These are phyloP conservation scores for Ethmia dodecea DNA, from an alignment of 2,888 invertebrate genomes.

Conservation along the genomic window DNA sequence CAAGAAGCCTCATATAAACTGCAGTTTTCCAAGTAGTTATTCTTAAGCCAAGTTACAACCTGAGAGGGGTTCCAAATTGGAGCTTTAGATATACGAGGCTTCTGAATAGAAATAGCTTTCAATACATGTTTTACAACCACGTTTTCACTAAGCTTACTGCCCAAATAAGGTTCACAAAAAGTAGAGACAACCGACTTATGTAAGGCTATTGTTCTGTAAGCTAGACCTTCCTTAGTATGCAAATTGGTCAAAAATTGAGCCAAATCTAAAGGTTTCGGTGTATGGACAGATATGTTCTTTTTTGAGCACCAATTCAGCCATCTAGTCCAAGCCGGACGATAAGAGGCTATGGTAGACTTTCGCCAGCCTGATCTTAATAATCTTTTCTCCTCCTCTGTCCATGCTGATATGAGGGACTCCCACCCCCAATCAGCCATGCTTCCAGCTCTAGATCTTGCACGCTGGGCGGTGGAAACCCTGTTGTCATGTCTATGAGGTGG, in stretches of 20 bases:
- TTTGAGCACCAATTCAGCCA: slow-evolving; percentile 13
- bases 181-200: slow-evolving; percentile 8
- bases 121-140: slow-evolving; percentile 5
- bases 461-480: slow-evolving; percentile 11
- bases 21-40: slow-evolving; percentile 4
- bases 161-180: neutral
- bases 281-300: slow-evolving; percentile 1
- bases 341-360: slow-evolving; percentile 18
- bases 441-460: slow-evolving; percentile 10
- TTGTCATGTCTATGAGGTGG: slow-evolving; percentile 13
- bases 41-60: slow-evolving; percentile 14
- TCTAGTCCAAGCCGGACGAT: slow-evolving; percentile 11
- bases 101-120: slow-evolving; percentile 7
- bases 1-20: neutral
- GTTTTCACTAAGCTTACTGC: neutral
- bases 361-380: slow-evolving; percentile 19
- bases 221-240: slow-evolving; percentile 8
- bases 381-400: slow-evolving; percentile 13
- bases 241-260: slow-evolving; percentile 10
- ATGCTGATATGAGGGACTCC: slow-evolving; percentile 12
- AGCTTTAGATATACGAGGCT: neutral
- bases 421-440: slow-evolving; percentile 24
- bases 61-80: slow-evolving; percentile 9
- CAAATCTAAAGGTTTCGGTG: slow-evolving; percentile 6
- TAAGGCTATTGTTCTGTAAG: slow-evolving; percentile 11